Percentiles rank a stretch among this genome's conserved stretches.
phyloP scores from a whole-genome alignment of 1,140 invertebrate genomes.

The Trichoplusia ni region DNA sequence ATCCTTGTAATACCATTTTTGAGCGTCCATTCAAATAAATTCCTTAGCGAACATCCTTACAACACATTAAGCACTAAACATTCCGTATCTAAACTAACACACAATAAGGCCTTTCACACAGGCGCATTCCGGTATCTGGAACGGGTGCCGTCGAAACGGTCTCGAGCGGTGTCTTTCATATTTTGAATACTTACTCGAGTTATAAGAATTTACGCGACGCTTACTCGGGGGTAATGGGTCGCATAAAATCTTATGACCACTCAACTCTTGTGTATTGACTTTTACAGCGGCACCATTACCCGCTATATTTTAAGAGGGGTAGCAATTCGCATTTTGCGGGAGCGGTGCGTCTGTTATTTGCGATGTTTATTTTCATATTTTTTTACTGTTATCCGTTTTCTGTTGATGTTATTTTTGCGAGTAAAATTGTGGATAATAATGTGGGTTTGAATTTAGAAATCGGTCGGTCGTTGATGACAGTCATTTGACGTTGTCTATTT shows the following conservation, averaged over 20 bases:
- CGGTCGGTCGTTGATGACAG: too few species aligned
- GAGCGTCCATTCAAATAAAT: constrained; percentile 10
- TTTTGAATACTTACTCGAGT: constrained; percentile 45
- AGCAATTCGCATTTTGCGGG: constrained; percentile 33
- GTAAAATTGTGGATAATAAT: not conserved
- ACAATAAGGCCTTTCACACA: constrained; percentile 18
- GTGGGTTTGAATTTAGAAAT: constrained; percentile 1
- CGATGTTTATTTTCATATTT: constrained; percentile 14
- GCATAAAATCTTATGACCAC: constrained; percentile 48
- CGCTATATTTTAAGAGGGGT: constrained; percentile 32
- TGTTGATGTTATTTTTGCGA: not conserved
- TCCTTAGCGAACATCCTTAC: constrained; percentile 16
- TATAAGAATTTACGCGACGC: constrained; percentile 45
- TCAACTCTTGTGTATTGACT: constrained; percentile 47
- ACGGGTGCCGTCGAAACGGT: constrained; percentile 16
- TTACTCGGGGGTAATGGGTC: constrained; percentile 39
- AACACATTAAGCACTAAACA: constrained; percentile 20
- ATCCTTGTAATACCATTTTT: too few species aligned
- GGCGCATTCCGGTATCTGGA: constrained; percentile 12
- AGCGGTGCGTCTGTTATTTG: constrained; percentile 22
- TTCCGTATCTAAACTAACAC: constrained; percentile 19
- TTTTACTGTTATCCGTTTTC: constrained; percentile 20
- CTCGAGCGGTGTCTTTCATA: constrained; percentile 38
- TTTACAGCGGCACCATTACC: constrained; percentile 37
- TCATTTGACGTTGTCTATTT: too few species aligned